Percentiles rank a stretch among this genome's conserved stretches.
Conservation (phyloP, 2,113 vertebrate species). For the Chaetops frenatus region DNA sequence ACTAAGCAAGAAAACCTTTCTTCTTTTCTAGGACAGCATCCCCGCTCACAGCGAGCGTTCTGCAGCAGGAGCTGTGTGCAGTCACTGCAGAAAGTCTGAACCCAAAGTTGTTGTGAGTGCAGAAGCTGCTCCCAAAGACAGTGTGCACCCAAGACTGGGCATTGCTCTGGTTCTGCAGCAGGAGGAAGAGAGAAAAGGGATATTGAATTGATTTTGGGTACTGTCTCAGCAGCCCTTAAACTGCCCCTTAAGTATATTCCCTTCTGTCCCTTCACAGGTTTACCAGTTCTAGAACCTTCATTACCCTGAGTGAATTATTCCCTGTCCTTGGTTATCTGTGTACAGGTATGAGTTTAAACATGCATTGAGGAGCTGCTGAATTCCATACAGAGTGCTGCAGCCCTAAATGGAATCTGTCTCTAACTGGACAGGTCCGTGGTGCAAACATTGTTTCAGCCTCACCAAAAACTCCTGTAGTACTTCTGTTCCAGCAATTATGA, state of each 20-base stretch:
- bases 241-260: background rate
- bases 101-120: background rate
- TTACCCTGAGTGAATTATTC: background rate
- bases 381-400: background rate
- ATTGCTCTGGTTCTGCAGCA: background rate
- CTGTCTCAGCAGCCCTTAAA: background rate
- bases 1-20: background rate
- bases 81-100: background rate
- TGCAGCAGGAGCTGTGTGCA: background rate
- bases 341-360: background rate
- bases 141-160: background rate
- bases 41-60: background rate
- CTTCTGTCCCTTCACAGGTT: background rate
- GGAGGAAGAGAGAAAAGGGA: background rate
- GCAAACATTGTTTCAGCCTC: background rate
- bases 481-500: background rate
- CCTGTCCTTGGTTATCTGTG: background rate
- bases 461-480: background rate
- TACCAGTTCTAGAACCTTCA: background rate
- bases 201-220: accelerated
- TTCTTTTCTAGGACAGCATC: background rate
- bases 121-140: background rate
- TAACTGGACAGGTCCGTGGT: background rate
- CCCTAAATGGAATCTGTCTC: background rate
- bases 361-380: accelerated